phyloP scores from a whole-genome alignment of 2,888 invertebrate species.

The Oeneis ivallda region DNA sequence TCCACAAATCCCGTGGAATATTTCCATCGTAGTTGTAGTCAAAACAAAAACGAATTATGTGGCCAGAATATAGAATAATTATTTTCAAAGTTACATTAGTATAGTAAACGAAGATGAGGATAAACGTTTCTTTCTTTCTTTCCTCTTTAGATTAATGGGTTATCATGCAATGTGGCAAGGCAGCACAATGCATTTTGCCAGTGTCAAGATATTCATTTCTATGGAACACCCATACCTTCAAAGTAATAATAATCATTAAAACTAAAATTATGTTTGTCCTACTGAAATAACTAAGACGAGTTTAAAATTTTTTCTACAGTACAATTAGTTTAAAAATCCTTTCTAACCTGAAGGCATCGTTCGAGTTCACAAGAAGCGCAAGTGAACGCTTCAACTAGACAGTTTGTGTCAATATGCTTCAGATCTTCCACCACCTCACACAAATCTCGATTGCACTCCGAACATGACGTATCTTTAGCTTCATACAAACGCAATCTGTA shows the following conservation, averaged over 20 bases:
- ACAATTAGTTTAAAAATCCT: neutral
- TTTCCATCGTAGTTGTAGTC: too few species aligned
- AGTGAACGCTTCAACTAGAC: slow-evolving; percentile 64
- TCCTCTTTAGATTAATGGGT: too few species aligned
- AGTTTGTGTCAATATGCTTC: slow-evolving; percentile 69
- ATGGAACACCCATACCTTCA: too few species aligned
- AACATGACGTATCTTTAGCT: slow-evolving; percentile 48
- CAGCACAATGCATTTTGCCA: too few species aligned
- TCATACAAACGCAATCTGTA: slow-evolving; percentile 69
- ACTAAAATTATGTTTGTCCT: neutral
- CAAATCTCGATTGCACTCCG: slow-evolving; percentile 54
- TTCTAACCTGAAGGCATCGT: slow-evolving; percentile 65
- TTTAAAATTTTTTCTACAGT: neutral
- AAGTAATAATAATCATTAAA: neutral
- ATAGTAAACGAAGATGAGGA: too few species aligned
- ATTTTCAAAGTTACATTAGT: too few species aligned
- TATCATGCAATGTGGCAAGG: too few species aligned
- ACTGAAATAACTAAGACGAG: neutral
- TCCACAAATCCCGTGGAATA: too few species aligned
- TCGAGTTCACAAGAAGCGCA: slow-evolving; percentile 59
- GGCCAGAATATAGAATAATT: too few species aligned
- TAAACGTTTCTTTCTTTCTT: too few species aligned
- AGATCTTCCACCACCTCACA: slow-evolving; percentile 64
- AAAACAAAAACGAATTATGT: too few species aligned
- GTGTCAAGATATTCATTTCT: too few species aligned